Conservation (phyloP, 1,140 invertebrate genomes). For the Phortica variegata region DNA sequence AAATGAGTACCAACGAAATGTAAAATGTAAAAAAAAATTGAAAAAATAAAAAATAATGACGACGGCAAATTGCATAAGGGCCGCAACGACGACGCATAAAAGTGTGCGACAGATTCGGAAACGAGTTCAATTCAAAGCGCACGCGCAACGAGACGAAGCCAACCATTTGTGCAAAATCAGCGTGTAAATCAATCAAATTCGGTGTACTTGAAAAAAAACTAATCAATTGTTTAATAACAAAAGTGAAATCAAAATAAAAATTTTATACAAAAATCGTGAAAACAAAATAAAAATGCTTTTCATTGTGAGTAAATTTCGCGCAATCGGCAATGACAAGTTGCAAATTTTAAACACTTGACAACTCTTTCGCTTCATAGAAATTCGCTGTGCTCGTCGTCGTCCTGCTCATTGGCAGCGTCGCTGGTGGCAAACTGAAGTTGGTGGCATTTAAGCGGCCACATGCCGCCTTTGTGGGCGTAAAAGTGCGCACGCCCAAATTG, state of each 20-base stretch:
- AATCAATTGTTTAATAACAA: too few relatives aligned
- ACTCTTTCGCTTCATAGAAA: too few relatives aligned
- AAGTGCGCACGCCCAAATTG: conserved; percentile 33
- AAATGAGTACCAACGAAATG: conserved; percentile 9
- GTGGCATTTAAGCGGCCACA: conserved; percentile 42
- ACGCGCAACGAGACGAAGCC: conserved; percentile 29
- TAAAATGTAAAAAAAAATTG: conserved; percentile 6
- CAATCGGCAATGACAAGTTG: too few relatives aligned
- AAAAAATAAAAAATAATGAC: conserved; percentile 2
- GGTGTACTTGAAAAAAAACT: conserved; percentile 8
- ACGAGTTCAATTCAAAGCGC: conserved; percentile 38
- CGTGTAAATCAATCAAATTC: not conserved
- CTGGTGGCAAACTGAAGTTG: conserved; percentile 34
- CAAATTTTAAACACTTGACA: too few relatives aligned
- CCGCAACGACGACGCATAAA: too few relatives aligned
- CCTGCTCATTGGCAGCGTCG: conserved; percentile 9
- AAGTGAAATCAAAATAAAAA: conserved; percentile 10
- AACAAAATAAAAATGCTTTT: conserved; percentile 25
- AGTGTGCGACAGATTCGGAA: conserved; percentile 22
- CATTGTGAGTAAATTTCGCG: conserved; percentile 45
- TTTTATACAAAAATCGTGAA: too few relatives aligned
- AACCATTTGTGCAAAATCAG: conserved; percentile 1
- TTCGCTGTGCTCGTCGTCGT: too few relatives aligned
- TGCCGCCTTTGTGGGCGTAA: conserved; percentile 33
- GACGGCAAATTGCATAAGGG: conserved; percentile 46